These are phyloP conservation scores for Parascotia fuliginaria DNA, from an alignment of 2,888 invertebrate species.

Conservation along the genomic window DNA sequence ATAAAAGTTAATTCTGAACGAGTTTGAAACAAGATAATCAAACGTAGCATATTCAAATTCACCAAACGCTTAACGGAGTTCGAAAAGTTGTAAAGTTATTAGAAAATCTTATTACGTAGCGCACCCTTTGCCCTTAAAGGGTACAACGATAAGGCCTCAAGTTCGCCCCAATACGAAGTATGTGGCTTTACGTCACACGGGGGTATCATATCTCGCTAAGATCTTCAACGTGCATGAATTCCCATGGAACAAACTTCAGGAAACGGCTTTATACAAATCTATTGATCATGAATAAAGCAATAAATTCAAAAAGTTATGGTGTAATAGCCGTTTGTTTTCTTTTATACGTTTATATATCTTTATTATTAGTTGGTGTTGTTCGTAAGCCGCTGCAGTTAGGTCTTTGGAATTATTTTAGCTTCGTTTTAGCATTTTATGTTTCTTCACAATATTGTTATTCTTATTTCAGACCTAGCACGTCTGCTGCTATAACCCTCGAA, in stretches of 20 bases:
- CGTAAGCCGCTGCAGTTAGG: no score
- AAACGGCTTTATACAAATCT: background rate
- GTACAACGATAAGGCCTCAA: slow-evolving; percentile 1
- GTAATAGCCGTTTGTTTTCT: no score
- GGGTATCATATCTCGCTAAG: background rate
- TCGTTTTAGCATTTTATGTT: no score
- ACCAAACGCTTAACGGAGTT: background rate
- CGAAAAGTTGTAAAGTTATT: background rate
- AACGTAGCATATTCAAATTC: background rate
- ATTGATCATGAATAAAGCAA: no score
- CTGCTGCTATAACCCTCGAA: no score
- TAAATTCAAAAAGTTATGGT: no score
- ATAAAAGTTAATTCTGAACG: background rate
- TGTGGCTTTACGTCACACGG: background rate
- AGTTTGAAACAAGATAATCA: background rate
- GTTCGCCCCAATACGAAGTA: background rate
- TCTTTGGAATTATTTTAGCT: no score
- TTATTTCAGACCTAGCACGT: no score
- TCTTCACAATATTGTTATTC: no score
- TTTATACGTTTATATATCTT: no score
- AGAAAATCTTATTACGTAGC: background rate
- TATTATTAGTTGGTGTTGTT: no score
- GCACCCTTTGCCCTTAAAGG: slow-evolving; percentile 1
- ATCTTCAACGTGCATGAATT: background rate
- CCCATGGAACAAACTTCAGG: background rate